phyloP scores from a whole-genome alignment of 2,113 vertebrate species.

The Motacilla alba region DNA sequence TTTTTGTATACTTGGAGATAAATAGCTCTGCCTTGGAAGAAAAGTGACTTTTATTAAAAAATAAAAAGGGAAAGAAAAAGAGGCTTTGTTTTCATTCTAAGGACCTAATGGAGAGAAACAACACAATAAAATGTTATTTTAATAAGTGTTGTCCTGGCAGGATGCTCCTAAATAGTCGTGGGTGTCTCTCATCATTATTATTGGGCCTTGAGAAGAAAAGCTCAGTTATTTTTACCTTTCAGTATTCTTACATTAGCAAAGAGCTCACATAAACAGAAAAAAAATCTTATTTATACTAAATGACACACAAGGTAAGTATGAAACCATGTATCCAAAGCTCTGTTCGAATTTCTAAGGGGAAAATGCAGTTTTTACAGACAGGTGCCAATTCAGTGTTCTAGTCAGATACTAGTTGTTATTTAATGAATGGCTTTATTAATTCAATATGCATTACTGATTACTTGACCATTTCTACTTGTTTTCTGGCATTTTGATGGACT shows the following conservation, averaged over 20 bases:
- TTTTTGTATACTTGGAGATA: neutral
- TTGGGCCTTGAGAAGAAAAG: neutral
- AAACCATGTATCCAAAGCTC: neutral
- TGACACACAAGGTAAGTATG: neutral
- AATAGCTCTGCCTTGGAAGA: neutral
- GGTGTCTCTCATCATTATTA: neutral
- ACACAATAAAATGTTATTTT: neutral
- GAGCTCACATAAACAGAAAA: neutral
- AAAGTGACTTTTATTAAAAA: neutral
- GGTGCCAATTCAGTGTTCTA: neutral
- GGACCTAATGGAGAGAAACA: neutral
- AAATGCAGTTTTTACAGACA: neutral
- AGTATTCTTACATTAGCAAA: neutral
- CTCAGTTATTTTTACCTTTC: neutral
- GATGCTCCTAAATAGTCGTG: neutral
- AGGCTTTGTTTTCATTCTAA: slow-evolving; percentile 36
- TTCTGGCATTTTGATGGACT: neutral
- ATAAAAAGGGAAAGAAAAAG: neutral
- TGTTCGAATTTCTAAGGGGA: neutral
- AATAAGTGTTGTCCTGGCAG: neutral
- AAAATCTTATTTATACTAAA: neutral
- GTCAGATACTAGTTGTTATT: neutral
- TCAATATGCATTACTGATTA: neutral
- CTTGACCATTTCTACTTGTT: neutral
- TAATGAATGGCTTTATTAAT: neutral